These are phyloP conservation scores for Rachycentron canadum DNA, from an alignment of 2,797 vertebrate genomes.

Conservation along the genomic window DNA sequence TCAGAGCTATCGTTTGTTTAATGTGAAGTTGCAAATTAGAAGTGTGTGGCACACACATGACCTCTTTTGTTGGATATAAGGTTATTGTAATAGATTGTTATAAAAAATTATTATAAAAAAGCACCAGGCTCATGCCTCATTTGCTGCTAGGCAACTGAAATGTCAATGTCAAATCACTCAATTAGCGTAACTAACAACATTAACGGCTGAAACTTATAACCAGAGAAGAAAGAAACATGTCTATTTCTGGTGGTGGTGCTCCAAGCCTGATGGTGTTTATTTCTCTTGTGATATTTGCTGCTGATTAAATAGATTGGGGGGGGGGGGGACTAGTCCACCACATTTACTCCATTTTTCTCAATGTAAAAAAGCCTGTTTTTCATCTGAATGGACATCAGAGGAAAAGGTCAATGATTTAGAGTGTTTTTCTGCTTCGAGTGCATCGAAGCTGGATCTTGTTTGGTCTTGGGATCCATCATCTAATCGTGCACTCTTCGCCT, in stretches of 20 bases:
- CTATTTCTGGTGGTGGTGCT: not conserved
- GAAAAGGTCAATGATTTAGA: conserved; percentile 14
- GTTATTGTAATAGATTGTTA: not conserved
- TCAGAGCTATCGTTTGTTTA: not conserved
- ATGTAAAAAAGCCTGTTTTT: not conserved
- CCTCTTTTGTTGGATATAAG: not conserved
- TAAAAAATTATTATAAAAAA: not conserved
- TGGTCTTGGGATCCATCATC: conserved; percentile 29
- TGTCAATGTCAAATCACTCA: not conserved
- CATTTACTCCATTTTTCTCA: not conserved
- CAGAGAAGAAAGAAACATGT: not conserved
- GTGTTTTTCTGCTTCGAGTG: conserved; percentile 27
- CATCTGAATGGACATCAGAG: not conserved
- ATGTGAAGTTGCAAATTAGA: not conserved
- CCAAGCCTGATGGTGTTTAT: not conserved
- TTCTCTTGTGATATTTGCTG: not conserved
- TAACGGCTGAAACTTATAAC: not conserved
- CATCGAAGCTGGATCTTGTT: conserved; percentile 24
- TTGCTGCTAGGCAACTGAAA: conserved; percentile 10
- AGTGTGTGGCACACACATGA: not conserved
- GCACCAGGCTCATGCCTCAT: not conserved
- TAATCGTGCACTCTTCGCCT: conserved; percentile 3
- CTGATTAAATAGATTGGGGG: too few relatives aligned
- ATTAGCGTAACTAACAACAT: not conserved
- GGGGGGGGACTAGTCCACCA: not conserved